A percentile compares a stretch with the other conserved stretches of the same genome.
These are phyloP conservation scores for Tetragnatha montana DNA, from an alignment of 2,888 invertebrate species.

Conservation along the genomic window DNA sequence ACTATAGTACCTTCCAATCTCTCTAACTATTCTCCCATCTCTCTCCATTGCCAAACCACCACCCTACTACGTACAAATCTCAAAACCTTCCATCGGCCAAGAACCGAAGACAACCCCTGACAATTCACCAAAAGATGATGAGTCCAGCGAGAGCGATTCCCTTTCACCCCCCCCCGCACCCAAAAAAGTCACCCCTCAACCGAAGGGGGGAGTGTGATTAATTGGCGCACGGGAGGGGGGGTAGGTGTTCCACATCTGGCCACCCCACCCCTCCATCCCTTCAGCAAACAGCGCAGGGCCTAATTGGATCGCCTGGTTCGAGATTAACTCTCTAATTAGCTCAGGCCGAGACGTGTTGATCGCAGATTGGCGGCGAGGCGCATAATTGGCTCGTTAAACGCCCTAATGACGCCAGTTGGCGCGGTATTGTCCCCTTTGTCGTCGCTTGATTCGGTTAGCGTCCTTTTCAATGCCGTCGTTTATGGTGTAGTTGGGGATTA, in stretches of 20 bases:
- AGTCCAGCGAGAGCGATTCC: no score
- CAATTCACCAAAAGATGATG: no score
- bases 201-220: conserved; percentile 49
- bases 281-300: conserved; percentile 60
- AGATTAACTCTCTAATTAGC: conserved; percentile 62
- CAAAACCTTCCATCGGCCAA: no score
- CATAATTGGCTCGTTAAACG: conserved; percentile 71
- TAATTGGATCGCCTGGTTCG: background rate
- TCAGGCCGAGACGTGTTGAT: conserved; percentile 63
- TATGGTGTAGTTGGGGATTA: conserved; percentile 60
- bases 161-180: background rate
- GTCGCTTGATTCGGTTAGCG: conserved; percentile 29
- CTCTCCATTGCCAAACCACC: no score
- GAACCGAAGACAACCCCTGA: no score
- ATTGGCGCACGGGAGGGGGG: conserved; percentile 22
- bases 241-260: conserved; percentile 44
- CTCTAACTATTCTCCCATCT: no score
- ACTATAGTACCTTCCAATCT: no score
- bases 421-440: conserved; percentile 20
- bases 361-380: conserved; percentile 45
- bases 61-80: no score
- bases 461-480: conserved; percentile 15
- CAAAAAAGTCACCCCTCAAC: background rate
- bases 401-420: conserved; percentile 67
- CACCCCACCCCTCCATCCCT: conserved; percentile 46